Evolutionary conservation across 2,797 vertebrate genomes (phyloP).

Genomic region (Tiaroga cobitis): DNA sequence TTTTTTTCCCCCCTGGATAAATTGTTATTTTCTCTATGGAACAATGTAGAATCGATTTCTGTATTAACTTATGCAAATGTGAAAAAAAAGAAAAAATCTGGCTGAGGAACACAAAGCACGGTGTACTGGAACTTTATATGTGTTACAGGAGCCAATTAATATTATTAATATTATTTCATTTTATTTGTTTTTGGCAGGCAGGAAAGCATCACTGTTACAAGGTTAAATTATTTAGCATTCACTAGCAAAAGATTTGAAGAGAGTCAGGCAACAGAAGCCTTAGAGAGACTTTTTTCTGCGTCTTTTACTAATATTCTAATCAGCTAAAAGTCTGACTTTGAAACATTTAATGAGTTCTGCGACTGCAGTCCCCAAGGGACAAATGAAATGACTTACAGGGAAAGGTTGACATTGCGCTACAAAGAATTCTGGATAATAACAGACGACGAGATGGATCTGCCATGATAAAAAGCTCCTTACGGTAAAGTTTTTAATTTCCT

Average conservation of each 20-base stretch:
- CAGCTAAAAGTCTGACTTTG: slow-evolving; percentile 46
- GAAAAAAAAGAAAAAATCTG: background rate
- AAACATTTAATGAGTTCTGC: slow-evolving; percentile 45
- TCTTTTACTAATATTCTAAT: slow-evolving; percentile 42
- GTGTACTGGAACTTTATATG: background rate
- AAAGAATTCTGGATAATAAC: slow-evolving; percentile 22
- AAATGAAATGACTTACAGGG: slow-evolving; percentile 2
- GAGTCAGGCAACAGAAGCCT: slow-evolving; percentile 10
- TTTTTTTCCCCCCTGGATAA: background rate
- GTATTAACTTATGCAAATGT: background rate
- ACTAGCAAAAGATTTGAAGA: slow-evolving; percentile 6
- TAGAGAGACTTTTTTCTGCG: background rate
- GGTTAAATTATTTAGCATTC: slow-evolving; percentile 12
- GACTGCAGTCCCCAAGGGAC: slow-evolving; percentile 28
- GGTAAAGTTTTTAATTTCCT: slow-evolving; percentile 33
- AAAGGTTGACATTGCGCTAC: slow-evolving; percentile 11
- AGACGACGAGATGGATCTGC: slow-evolving; percentile 19
- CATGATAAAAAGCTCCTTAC: slow-evolving; percentile 40
- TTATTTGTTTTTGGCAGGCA: background rate
- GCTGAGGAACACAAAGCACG: background rate
- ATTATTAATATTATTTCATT: too few relatives aligned
- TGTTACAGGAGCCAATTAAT: slow-evolving; percentile 17
- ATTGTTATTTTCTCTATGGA: background rate
- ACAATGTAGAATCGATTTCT: background rate
- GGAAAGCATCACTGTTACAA: background rate